Evolutionary conservation across 2,888 invertebrate species (phyloP), one percentile per base, ranked within the genome.

Genomic region (Bellardia bayeri): DNA sequence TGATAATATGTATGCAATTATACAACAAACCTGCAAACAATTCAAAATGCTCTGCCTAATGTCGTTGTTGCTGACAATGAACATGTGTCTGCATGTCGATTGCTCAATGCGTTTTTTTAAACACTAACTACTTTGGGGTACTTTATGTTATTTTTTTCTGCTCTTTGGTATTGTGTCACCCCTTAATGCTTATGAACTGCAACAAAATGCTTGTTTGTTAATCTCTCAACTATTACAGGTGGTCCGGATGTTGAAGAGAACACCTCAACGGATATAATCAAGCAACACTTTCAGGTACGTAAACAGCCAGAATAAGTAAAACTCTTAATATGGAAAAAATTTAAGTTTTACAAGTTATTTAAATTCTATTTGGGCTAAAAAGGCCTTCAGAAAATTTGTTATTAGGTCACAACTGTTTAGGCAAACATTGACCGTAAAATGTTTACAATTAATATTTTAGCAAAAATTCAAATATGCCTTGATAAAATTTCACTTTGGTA

Each of bases 241-340:
- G 94, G 93, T 90, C 94, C 93, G 92, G 93, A 93, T 89, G 91
- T 92, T 89, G 92, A 93, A 91, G 91, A 92, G 91, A 93, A 93
- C 91, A 91, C 92, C 91, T 93, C 93, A 92, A 91, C 94, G 92
- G 93, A 93, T 92, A 93, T 94, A 92, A 93, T 93, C 91, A 94
- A 93, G 92, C 93, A 93, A 92, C 94, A 94, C 91, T 93, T 93
- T 93, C 93, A 93, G 93, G 93, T 93, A 90, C 91, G 94, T 90
- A 85, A 69, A 85, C 74, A 82, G 80, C 11, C 85, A 88, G 80
- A 56, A 74, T 45, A 66, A 49, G 66, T 49, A 74, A 74, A 82
- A 58, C 40, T 58, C 49, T 82, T 66, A 82, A 74, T 56, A 80
- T 8, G 23, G 30, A 82, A 82, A 64, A 79, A 86, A 82, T 80